Evolutionary conservation across 2,797 vertebrate genomes (phyloP), one percentile per base, ranked within the genome.

Genomic region (Tapera naevia): DNA sequence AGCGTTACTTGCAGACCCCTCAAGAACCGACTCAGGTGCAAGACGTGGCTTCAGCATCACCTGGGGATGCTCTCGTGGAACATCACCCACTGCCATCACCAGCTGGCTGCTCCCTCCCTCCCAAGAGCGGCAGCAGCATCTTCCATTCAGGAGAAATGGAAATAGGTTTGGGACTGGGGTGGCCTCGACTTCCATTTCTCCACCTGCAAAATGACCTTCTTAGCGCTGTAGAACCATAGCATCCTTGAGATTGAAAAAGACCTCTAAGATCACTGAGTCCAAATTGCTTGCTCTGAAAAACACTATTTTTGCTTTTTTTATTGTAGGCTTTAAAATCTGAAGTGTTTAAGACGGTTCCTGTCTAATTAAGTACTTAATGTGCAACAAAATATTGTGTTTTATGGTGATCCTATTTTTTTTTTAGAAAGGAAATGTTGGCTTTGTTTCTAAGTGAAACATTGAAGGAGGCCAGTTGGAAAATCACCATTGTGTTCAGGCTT

Each of bases 351-450:
- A 95, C 72, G 73, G 57, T 69, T 93, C 81, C 75, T 74, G 93
- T 64, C 76, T 93, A 91, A 92, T 94, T 94, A 96, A 90, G 82
- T 86, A 70, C 62, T 94, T 92, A 92, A 94, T 70, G 85, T 84
- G 70, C 66, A 81, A 81, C 62, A 71, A 84, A 96, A 92, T 69
- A 62, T n/a, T 73, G 62, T 86, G 46, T 84, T 89, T 93, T 62
- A 32, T 8, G 19, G 66, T 56, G 88, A 53, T 88, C 10, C 51
- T 46, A 66, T 65, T 81, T 89, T 13, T 56, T 46, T 66, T 89
- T 88, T 46, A 67, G 80, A 88, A 83, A 39, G 35, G 65, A 92
- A 92, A 45, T 4, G 21, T 88, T 94, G 88, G 65, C 86, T 90
- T 80, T 0, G 10, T 91, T 91, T 94, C 88, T 24, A 74, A 86